Evolutionary conservation across 2,113 vertebrate genomes (phyloP).

Genomic region (Callorhinus ursinus): DNA sequence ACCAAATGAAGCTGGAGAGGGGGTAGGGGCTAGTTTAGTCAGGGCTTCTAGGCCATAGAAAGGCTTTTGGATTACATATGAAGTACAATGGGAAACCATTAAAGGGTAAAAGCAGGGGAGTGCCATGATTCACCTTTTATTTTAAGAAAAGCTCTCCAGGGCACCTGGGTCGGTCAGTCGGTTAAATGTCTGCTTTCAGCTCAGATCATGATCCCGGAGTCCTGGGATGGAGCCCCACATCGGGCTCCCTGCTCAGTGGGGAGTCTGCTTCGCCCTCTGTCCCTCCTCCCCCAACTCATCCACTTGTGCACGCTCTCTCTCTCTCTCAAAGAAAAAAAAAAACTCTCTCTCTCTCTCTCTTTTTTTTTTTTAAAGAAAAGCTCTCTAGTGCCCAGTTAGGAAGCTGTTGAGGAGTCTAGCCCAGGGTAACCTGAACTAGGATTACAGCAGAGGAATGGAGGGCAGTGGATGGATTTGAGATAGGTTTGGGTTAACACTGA

Average conservation of each 20-base stretch:
- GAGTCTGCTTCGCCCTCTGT: neutral
- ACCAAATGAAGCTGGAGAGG: neutral
- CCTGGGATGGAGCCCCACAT: neutral
- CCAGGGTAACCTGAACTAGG: neutral
- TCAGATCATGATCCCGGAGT: neutral
- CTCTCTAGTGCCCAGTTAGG: neutral
- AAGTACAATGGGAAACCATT: neutral
- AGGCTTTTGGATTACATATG: neutral
- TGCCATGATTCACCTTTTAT: neutral
- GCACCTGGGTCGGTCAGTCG: neutral
- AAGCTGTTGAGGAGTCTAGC: neutral
- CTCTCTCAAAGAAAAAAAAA: neutral
- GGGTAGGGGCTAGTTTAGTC: neutral
- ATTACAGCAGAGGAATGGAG: neutral
- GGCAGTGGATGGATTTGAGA: neutral
- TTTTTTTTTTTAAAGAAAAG: neutral
- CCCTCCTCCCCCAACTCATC: neutral
- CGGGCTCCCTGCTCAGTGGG: neutral
- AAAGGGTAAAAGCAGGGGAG: neutral
- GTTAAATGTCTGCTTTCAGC: neutral
- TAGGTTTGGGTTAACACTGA: neutral
- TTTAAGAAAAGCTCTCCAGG: neutral
- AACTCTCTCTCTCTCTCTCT: no score
- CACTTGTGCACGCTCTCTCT: accelerated
- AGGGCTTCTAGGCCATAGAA: neutral